phyloP scores from a whole-genome alignment of 1,140 invertebrate genomes.

The Pollicipes pollicipes region DNA sequence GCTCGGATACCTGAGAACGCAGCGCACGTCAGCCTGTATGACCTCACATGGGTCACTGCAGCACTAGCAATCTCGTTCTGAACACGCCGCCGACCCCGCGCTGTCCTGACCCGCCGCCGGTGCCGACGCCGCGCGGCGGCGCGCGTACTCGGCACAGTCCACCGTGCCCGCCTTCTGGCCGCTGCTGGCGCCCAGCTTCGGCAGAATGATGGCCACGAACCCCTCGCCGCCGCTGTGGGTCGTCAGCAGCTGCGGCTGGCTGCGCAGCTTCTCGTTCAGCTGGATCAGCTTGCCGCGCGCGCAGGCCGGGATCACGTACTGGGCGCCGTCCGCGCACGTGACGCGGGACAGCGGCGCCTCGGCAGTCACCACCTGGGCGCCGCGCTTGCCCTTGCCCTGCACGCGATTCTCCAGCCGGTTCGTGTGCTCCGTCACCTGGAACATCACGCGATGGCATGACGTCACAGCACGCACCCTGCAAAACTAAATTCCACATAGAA shows the following conservation, averaged over 20 bases:
- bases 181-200: slow-evolving; percentile 39
- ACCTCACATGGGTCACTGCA: too few species aligned
- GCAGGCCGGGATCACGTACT: slow-evolving; percentile 48
- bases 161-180: too few species aligned
- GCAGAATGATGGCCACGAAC: slow-evolving; percentile 54
- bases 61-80: too few species aligned
- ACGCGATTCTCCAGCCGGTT: slow-evolving; percentile 27
- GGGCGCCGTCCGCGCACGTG: slow-evolving; percentile 39
- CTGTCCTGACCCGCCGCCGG: too few species aligned
- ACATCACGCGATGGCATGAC: too few species aligned
- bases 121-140: too few species aligned
- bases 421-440: background rate
- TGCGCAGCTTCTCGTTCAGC: slow-evolving; percentile 50
- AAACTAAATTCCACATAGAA: too few species aligned
- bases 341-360: slow-evolving; percentile 53
- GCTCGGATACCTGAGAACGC: too few species aligned
- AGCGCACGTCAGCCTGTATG: too few species aligned
- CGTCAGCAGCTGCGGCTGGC: slow-evolving; percentile 43
- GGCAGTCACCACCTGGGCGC: slow-evolving; percentile 52
- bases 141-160: too few species aligned
- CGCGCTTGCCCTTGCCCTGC: slow-evolving; percentile 65
- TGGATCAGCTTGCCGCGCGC: slow-evolving; percentile 65
- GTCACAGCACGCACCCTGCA: too few species aligned
- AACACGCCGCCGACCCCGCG: too few species aligned
- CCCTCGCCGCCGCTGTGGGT: slow-evolving; percentile 43